Evolutionary conservation across 2,797 vertebrate genomes (phyloP), one percentile per base, ranked within the genome.

Genomic region (Xiphophorus birchmanni): DNA sequence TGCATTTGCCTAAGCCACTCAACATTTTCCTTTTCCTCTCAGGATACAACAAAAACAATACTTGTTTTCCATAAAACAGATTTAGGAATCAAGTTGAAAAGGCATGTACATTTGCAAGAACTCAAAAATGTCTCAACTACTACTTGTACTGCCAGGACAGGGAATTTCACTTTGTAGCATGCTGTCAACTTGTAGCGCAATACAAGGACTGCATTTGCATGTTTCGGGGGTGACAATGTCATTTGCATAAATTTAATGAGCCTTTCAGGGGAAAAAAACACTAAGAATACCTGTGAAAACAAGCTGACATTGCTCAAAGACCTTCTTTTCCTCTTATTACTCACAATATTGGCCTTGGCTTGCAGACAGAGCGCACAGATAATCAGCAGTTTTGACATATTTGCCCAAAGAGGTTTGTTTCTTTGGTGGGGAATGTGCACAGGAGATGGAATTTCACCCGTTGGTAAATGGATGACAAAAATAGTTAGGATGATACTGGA

Each of bases 211-310:
- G 76, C 75, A 92, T 95, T 94, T 92, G 89, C 90, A 92, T 94
- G 86, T 92, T 93, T 91, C 84, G 86, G 83, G 84, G 89, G 83
- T 93, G 91, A 94, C 91, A 89, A 84, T 92, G 81, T 82, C 56
- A 92, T 94, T 93, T 93, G 90, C 94, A 94, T 94, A 92, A 88
- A 93, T 94, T 92, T 93, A 94, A 95, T 94, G 91, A 95, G 91
- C 82, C 88, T 93, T 94, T 87, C 87, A 86, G 67, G 42, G 82
- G 17, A 60, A 80, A 79, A 83, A 82, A 77, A 65, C 73, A 78
- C 48, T 42, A 69, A 78, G 87, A 89, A 85, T 88, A 93, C 93
- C 92, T 93, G 88, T 84, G 80, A 89, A 91, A 92, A 91, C 90
- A 91, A 88, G 84, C 90, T 90, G 93, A 93, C 91, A 91, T 92